phyloP scores from a whole-genome alignment of 1,140 invertebrate species.

The Drosophila nasuta region DNA sequence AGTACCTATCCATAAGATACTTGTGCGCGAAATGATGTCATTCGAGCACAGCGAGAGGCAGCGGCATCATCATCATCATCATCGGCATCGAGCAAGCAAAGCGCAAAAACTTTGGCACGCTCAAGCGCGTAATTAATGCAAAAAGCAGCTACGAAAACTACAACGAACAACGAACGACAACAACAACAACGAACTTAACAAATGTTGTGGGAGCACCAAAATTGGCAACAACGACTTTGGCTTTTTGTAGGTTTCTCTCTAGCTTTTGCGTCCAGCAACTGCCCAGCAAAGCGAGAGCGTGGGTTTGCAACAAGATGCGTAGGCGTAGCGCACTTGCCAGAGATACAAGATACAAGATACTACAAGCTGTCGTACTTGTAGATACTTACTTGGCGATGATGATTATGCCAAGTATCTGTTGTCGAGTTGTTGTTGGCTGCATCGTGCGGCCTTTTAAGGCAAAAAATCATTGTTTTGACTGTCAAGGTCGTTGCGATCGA shows the following conservation, averaged over 20 bases:
- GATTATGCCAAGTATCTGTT: slow-evolving; percentile 53
- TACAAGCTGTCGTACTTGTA: slow-evolving; percentile 25
- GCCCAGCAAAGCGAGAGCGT: slow-evolving; percentile 20
- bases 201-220: slow-evolving; percentile 77
- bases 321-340: slow-evolving; percentile 39
- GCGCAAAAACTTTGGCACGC: slow-evolving; percentile 72
- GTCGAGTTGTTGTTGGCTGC: slow-evolving; percentile 27
- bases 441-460: slow-evolving; percentile 66
- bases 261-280: slow-evolving; percentile 31
- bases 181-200: slow-evolving; percentile 28
- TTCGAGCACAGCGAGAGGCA: slow-evolving; percentile 46
- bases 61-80: slow-evolving; percentile 22
- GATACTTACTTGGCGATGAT: slow-evolving; percentile 35
- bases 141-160: slow-evolving; percentile 42
- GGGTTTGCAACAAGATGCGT: slow-evolving; percentile 46
- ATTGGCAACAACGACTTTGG: slow-evolving; percentile 70
- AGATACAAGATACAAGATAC: slow-evolving; percentile 42
- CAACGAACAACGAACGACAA: background rate
- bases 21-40: slow-evolving; percentile 51
- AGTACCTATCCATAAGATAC: slow-evolving; percentile 40
- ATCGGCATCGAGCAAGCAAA: slow-evolving; percentile 51
- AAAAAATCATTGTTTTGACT: slow-evolving; percentile 74
- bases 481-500: slow-evolving; percentile 77
- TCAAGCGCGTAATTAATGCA: slow-evolving; percentile 81
- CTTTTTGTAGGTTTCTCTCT: slow-evolving; percentile 29